Evolutionary conservation across 2,888 invertebrate genomes (phyloP), one percentile per base, ranked within the genome.

Genomic region (Lasiommata megera): DNA sequence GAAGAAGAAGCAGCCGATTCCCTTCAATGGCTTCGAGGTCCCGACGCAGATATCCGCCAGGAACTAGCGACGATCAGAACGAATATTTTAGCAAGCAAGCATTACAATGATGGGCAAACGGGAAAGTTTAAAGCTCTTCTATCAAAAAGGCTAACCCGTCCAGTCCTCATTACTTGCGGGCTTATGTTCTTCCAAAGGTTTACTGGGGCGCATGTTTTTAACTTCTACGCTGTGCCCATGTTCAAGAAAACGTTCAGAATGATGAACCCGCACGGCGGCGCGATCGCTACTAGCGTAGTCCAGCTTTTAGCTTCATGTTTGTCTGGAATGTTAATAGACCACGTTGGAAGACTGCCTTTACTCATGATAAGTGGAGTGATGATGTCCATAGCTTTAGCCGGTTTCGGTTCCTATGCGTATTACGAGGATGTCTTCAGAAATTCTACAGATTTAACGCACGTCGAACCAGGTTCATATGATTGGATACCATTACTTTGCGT

Each of bases 121-220:
- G 82, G 85, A 6, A 86, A 82, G 53, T 61, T 87, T 0, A 86
- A 85, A 55, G 80, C 78, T 0, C 65, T 92, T 0, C 67, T 88
- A 5, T 91, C 91, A 0, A 86, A 88, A 63, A 73, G 91, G 8
- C 67, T 92, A 51, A 87, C 86, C 0, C 93, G 94, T 67, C 97
- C 97, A 9, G 93, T 96, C 16, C 84, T 95, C 52, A 95, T 97
- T 53, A 95, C 96, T 0, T 95, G 97, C 73, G 95, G 95, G 0
- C 87, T 97, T 56, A 97, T 97, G 96, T 94, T 97, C 80, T 97
- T 97, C 79, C 97, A 97, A 74, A 93, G 96, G 57, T 95, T 95
- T 72, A 95, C 95, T 61, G 96, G 96, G 38, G 96, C 95, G 0
- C 95, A 96, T 70, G 94, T 95, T 7, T 96, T 96, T 73, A 95